Conservation (phyloP, 2,797 vertebrate genomes). For the Chaenodraco wilsoni region DNA sequence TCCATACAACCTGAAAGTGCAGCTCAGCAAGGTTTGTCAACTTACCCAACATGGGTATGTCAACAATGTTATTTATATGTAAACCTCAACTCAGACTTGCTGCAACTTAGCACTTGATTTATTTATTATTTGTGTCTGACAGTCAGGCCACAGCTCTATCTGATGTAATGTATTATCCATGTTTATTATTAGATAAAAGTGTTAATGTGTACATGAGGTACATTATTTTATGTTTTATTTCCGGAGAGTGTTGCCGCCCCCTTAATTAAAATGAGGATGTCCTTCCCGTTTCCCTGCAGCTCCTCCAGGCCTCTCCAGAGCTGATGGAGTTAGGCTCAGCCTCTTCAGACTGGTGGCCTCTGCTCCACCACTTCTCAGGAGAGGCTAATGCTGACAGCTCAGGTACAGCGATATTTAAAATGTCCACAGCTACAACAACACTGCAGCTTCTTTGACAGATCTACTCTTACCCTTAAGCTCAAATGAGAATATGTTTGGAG, state of each 20-base stretch:
- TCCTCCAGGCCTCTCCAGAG: slow-evolving; percentile 89
- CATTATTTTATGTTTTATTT: background rate
- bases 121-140: background rate
- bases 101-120: no score
- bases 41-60: no score
- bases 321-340: slow-evolving; percentile 81
- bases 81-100: background rate
- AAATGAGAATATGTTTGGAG: slow-evolving; percentile 1
- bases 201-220: background rate
- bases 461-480: background rate
- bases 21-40: slow-evolving; percentile 89
- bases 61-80: background rate
- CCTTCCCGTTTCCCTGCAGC: slow-evolving; percentile 70
- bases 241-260: background rate
- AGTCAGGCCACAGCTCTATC: background rate
- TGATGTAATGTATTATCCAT: background rate
- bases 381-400: slow-evolving; percentile 69
- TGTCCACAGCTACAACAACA: background rate
- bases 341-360: slow-evolving; percentile 81
- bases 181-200: background rate
- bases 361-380: slow-evolving; percentile 73
- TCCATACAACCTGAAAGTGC: slow-evolving; percentile 87
- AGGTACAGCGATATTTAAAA: slow-evolving; percentile 75
- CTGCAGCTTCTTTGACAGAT: background rate
- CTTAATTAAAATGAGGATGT: background rate